Evolutionary conservation across 2,797 vertebrate genomes (phyloP), one percentile per base, ranked within the genome.

Genomic region (Lithobates pipiens): DNA sequence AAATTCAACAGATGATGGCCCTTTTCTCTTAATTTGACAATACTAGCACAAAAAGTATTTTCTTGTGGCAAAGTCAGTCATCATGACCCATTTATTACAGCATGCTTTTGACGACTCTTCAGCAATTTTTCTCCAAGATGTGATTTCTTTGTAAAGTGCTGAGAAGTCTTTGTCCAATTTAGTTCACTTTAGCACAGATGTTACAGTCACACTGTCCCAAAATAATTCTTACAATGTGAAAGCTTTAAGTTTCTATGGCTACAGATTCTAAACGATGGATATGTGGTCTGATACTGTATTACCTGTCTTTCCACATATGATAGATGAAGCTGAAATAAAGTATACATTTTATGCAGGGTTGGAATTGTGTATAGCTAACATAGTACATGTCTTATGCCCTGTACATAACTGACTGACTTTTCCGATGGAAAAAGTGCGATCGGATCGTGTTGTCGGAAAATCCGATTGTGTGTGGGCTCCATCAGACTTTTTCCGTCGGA

Each of bases 151-250:
- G 34, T 84, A 77, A 74, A 54, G 44, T 36, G 6, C n/a, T 83
- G 23, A n/a, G 44, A 78, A 84, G 69, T n/a, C 68, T 57, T 84
- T 84, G 32, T 78, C 50, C 44, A 84, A 39, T 61, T 84, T 71
- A 78, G 44, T 70, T 65, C 11, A 42, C n/a, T 78, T 78, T 42
- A 46, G 15, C 32, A 10, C 29, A 5, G 27, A 72, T 73, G 65
- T 63, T 63, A 50, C 68, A 78, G 68, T 84, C 83, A 78, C 76
- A 81, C 69, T 81, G 79, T 32, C 69, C 50, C 50, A 81, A 69
- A 73, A 82, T 63, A 63, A 39, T 81, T 72, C 32, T 25, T 34
- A 7, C 10, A 54, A 15, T 39, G 7, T 29, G 9, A 78, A 44
- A 68, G 15, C 29, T 29, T 29, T 29, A 29, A 29, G 23, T 61